A percentile compares a stretch with the other conserved stretches of the same genome.
These are phyloP conservation scores for Drosophila mimica DNA, from an alignment of 2,888 invertebrate species.

Conservation along the genomic window DNA sequence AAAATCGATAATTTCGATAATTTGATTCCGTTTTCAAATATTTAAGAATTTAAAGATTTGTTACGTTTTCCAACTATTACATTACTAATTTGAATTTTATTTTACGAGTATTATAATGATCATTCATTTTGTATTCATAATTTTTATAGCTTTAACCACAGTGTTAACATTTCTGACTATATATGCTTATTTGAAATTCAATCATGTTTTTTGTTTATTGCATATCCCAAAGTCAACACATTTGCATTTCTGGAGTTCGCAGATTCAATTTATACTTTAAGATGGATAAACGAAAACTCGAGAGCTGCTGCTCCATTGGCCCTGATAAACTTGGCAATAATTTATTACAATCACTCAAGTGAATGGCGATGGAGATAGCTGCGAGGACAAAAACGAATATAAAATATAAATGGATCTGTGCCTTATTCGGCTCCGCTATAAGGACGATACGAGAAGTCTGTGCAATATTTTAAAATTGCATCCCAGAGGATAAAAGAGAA, in stretches of 20 bases:
- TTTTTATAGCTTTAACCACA: not conserved
- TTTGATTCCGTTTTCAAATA: constrained; percentile 5
- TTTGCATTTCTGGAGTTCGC: constrained; percentile 16
- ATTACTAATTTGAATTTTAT: not conserved
- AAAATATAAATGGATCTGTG: constrained; percentile 57
- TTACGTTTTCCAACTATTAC: not conserved
- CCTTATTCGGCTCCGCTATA: constrained; percentile 20
- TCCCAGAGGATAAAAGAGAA: constrained; percentile 63
- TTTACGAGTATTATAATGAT: not conserved
- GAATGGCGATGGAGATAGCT: constrained; percentile 41
- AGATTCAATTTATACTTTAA: constrained; percentile 45
- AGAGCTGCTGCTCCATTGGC: constrained; percentile 37
- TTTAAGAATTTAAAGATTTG: not conserved
- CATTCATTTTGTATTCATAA: not conserved
- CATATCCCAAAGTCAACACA: not conserved
- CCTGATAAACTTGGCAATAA: constrained; percentile 64
- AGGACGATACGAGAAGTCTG: constrained; percentile 35
- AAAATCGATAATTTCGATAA: not conserved
- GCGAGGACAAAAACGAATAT: constrained; percentile 42
- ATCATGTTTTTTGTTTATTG: not conserved
- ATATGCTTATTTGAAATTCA: not conserved
- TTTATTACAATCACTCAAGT: constrained; percentile 77
- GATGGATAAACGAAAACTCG: constrained; percentile 8
- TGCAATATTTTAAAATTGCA: constrained; percentile 77
- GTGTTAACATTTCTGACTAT: not conserved